Evolutionary conservation across 2,797 vertebrate genomes (phyloP), one percentile per base, ranked within the genome.

Genomic region (Helostoma temminkii): DNA sequence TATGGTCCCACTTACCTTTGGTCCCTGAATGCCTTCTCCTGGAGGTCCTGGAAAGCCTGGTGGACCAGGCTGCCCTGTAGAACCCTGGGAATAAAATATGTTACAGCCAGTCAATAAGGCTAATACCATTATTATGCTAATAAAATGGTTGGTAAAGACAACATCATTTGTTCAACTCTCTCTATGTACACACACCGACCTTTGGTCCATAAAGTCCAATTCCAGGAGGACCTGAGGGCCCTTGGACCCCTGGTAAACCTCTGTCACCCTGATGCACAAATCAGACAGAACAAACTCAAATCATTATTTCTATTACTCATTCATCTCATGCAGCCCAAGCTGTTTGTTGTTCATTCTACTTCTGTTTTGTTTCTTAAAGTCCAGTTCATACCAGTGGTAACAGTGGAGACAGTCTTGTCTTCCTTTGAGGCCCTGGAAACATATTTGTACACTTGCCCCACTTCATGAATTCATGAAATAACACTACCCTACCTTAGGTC

Each of bases 11-110:
- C 43, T 34, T 92, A 97, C 96, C 95, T 96, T 97, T 74, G 90
- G 74, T 56, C 96, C 96, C 76, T 95, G 95, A 76, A 96, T 90
- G 22, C 95, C 94, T 67, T 96, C 95, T 50, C 96, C 96, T 59
- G 91, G 92, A 56, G 85, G 88, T 18, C 96, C 96, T 48, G 78
- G 58, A n/a, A 87, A 50, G 3, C 96, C 96, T 46, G 85, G 72
- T 59, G 85, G 81, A 5, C 96, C 96, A 76, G 89, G 84, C 41
- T 94, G 93, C n/a, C 96, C 96, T 4, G 41, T 41, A 19, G 87
- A 76, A 52, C 96, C 96, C 96, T 97, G 78, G 22, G 58, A 45
- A 75, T 6, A 37, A 9, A 74, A 56, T 24, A 16, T 4, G 63
- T 46, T 48, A 16, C 45, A 53, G 30, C 6, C 18, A 39, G 22